Base-by-base conservation (phyloP, 1,140 invertebrate genomes). In the Papilio aristodemus region DNA sequence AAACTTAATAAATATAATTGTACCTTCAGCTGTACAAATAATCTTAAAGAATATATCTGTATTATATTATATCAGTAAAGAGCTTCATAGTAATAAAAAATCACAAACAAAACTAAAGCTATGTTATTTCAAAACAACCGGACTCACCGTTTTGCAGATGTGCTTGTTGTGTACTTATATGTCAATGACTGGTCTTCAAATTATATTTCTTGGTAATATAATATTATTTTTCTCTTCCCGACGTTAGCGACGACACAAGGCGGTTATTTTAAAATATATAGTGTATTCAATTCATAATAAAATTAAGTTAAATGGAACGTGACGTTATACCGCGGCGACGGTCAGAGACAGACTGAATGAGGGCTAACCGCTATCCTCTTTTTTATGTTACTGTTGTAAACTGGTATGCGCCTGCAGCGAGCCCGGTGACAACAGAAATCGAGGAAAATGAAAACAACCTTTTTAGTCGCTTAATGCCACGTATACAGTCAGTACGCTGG, bases 301-400 rank as follows among this genome's bases (percentile, higher is more conserved):
- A 6, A 27, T 66, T 13, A 54, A 54, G 22, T 46, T 50, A 41
- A 39, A n/a, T 68, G 74, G 69, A 72, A 75, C 79, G 76, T 71
- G 78, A 73, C 84, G 85, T 84, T 62, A 63, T 68, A 63, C 60
- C 74, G 71, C 70, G 67, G 37, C 79, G 78, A 75, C 72, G 71
- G 69, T 79, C 84, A 27, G 71, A 79, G 76, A 72, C 80, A 70
- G 72, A 89, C 87, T 88, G 77, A 83, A 80, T 80, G 84, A 84
- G 81, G 75, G 80, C 78, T 80, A 77, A 74, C 76, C 80, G 84
- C 80, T 84, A 90, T 89, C 84, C 86, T 83, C 88, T 87, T 90
- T 87, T 90, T 90, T 89, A 88, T 87, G 85, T 86, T 78, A 80
- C 83, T 86, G 74, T 79, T 77, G 75, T 78, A 84, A 87, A 86